Base-by-base conservation (phyloP, 2,888 invertebrate species). In the Anthophora plumipes region DNA sequence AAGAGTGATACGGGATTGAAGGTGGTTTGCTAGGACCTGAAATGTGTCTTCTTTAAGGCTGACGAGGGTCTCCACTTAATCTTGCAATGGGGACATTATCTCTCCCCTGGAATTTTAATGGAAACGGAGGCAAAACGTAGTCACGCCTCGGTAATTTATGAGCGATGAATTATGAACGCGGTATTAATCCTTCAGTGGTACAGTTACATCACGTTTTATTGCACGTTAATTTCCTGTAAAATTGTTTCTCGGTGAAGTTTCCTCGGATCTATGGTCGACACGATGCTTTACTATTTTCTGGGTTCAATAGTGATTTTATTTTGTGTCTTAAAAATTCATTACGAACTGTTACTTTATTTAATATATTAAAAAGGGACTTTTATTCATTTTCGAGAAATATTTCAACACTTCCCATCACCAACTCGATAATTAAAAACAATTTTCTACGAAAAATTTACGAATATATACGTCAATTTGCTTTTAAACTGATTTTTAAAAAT, bases 41-140 rank as follows among this genome's bases (percentile, higher is more conserved):
- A 46, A 63, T 46, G 46, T 46, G 22, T 48, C 25, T 48, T 22
- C 63, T 46, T 48, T 63, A 25, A 25, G 63, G 63, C 46, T 46
- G 63, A 48, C 63, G 31, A 63, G 48, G 63, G 46, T 63, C n/a
- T 17, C 31, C 9, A 31, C 31, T 48, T 48, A 63, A 48, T 61
- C 46, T 31, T 46, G 63, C 25, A 22, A 48, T 25, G 48, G 46
- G 48, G 48, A 48, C 46, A 48, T 63, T 48, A 63, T 63, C 48
- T 46, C 48, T 48, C 63, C 1, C 31, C 17, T 12, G 7, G 48
- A 31, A 63, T 48, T 48, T n/a, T 48, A n/a, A 63, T 63, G 46
- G 25, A 11, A 46, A 31, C 6, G 41, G 22, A 14, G 20, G 14
- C n/a, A 17, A 12, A 46, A 12, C 1, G 46, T 46, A 46, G 46